phyloP scores from a whole-genome alignment of 2,888 invertebrate genomes.

The Physocephala rufipes region DNA sequence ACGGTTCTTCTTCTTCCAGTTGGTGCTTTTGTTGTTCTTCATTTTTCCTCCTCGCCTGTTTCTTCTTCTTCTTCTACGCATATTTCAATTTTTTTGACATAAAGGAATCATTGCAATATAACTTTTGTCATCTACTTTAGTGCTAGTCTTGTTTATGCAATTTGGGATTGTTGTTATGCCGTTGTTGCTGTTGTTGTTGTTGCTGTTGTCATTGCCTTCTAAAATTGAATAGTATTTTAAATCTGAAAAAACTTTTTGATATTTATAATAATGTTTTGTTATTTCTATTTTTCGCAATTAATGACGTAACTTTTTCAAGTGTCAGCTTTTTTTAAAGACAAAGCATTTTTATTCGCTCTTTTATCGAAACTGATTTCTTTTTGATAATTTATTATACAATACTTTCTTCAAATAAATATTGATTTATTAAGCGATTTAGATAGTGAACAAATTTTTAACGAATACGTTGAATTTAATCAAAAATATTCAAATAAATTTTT shows the following conservation, averaged over 20 bases:
- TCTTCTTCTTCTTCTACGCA: conserved; percentile 13
- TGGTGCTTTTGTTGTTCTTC: not conserved
- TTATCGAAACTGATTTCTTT: no score
- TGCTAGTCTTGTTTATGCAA: not conserved
- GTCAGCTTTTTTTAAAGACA: no score
- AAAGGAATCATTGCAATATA: conserved; percentile 23
- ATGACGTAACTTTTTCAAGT: no score
- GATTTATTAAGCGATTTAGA: no score
- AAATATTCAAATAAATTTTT: no score
- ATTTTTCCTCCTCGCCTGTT: not conserved
- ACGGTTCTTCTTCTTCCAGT: conserved; percentile 1
- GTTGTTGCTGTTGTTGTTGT: conserved; percentile 7
- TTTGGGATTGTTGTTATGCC: not conserved
- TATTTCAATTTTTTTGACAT: conserved; percentile 10
- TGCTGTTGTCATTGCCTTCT: not conserved
- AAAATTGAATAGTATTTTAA: not conserved
- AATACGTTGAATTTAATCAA: no score
- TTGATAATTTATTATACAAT: no score
- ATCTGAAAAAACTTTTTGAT: not conserved
- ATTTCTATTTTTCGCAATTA: not conserved
- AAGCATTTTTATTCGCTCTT: no score
- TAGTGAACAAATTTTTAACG: no score
- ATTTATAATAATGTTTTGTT: not conserved
- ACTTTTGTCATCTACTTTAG: conserved; percentile 23
- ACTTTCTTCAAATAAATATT: no score